These are phyloP conservation scores for Canis aureus DNA, from an alignment of 2,113 vertebrate species.

Conservation along the genomic window DNA sequence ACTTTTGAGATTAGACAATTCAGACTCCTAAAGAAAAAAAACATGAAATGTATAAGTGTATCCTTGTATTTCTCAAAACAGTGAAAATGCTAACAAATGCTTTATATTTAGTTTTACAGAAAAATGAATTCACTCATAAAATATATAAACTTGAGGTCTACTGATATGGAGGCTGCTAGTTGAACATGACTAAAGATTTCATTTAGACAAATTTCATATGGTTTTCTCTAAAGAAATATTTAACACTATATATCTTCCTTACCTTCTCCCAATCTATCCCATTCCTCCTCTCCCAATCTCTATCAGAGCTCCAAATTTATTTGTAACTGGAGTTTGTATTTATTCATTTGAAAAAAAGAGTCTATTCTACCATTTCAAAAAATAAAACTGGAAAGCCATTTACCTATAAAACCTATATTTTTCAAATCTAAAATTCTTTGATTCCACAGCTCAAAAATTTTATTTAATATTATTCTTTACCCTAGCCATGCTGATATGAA, in stretches of 20 bases:
- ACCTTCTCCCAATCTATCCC: neutral
- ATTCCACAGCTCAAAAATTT: slow-evolving; percentile 50
- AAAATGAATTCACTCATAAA: slow-evolving; percentile 52
- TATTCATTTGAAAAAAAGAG: slow-evolving; percentile 12
- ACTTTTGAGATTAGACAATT: slow-evolving; percentile 87
- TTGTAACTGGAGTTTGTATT: slow-evolving; percentile 30
- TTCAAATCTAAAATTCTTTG: neutral
- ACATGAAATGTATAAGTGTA: slow-evolving; percentile 43
- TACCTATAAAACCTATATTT: neutral
- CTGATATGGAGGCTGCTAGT: neutral
- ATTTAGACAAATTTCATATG: slow-evolving; percentile 17
- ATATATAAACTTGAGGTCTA: neutral
- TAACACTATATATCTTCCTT: neutral
- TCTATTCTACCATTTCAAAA: slow-evolving; percentile 22
- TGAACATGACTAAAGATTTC: slow-evolving; percentile 1
- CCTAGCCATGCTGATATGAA: neutral
- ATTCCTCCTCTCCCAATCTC: neutral
- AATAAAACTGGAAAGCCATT: neutral
- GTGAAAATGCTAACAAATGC: slow-evolving; percentile 23
- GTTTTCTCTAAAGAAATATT: slow-evolving; percentile 60
- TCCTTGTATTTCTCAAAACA: slow-evolving; percentile 58
- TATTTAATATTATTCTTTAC: slow-evolving; percentile 59
- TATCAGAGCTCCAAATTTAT: slow-evolving; percentile 46
- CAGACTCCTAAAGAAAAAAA: slow-evolving; percentile 88
- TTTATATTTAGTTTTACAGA: slow-evolving; percentile 30